Percentiles rank a stretch among this genome's conserved stretches.
These are phyloP conservation scores for Spodoptera littoralis DNA, from an alignment of 2,888 invertebrate species.

Conservation along the genomic window DNA sequence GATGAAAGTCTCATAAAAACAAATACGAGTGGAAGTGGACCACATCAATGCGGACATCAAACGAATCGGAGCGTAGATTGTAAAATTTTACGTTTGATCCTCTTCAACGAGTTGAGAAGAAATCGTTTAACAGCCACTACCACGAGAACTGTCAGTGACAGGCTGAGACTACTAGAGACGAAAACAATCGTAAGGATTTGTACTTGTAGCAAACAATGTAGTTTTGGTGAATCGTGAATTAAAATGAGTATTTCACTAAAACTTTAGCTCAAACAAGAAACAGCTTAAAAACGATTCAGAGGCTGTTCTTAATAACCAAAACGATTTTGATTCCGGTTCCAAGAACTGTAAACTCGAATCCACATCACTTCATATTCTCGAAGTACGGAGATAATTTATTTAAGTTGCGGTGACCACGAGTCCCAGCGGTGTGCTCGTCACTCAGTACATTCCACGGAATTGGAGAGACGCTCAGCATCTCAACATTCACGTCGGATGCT, in stretches of 20 bases:
- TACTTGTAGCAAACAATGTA: too few relatives aligned
- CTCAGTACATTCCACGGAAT: conserved; percentile 15
- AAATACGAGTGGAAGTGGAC: conserved; percentile 17
- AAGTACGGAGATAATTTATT: conserved; percentile 6
- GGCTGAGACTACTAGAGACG: too few relatives aligned
- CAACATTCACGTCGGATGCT: conserved; percentile 24
- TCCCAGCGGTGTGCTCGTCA: background rate
- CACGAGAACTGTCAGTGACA: conserved; percentile 6
- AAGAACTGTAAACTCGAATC: conserved; percentile 11
- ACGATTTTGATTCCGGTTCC: background rate
- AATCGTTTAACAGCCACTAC: conserved; percentile 47
- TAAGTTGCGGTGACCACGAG: conserved; percentile 12
- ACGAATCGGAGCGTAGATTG: conserved; percentile 54
- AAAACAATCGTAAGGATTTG: too few relatives aligned
- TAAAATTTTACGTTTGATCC: conserved; percentile 63
- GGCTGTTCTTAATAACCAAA: too few relatives aligned
- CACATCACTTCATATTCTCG: background rate
- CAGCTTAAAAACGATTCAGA: too few relatives aligned
- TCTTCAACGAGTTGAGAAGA: conserved; percentile 47
- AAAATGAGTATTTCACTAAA: too few relatives aligned
- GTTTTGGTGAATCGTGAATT: too few relatives aligned
- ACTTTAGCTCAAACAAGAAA: too few relatives aligned
- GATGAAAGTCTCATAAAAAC: background rate
- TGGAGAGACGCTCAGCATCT: conserved; percentile 23
- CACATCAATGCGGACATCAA: conserved; percentile 53